Evolutionary conservation across 2,888 invertebrate genomes (phyloP).

Genomic region (Leucozona laternaria): DNA sequence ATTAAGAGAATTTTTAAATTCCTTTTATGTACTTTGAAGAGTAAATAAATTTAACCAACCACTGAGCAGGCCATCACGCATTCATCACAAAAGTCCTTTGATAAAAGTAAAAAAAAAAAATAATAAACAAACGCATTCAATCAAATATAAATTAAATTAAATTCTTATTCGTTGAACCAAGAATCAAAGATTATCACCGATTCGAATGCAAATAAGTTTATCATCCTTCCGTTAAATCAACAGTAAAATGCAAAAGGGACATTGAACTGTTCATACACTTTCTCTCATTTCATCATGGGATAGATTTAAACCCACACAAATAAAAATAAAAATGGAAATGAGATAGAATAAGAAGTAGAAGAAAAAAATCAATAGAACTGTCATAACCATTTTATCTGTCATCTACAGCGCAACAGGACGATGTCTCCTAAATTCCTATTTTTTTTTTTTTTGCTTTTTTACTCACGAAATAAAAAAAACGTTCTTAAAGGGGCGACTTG

Average conservation of each 20-base stretch:
- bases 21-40: neutral
- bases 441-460: neutral
- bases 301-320: slow-evolving; percentile 16
- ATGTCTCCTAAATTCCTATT: neutral
- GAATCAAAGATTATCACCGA: slow-evolving; percentile 27
- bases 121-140: slow-evolving; percentile 10
- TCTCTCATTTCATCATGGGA: neutral
- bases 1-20: too few species aligned
- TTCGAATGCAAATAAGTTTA: slow-evolving; percentile 52
- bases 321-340: slow-evolving; percentile 29
- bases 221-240: slow-evolving; percentile 14
- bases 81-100: slow-evolving; percentile 1
- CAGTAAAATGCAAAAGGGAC: slow-evolving; percentile 25
- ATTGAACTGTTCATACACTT: slow-evolving; percentile 14
- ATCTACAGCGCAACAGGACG: slow-evolving; percentile 20
- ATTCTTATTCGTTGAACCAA: slow-evolving; percentile 27
- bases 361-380: slow-evolving; percentile 20
- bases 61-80: neutral
- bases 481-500: neutral
- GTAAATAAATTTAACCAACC: neutral
- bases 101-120: neutral
- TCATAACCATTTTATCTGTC: slow-evolving; percentile 27
- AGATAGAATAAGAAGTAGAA: neutral
- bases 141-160: slow-evolving; percentile 27
- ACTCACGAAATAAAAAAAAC: neutral